These are phyloP conservation scores for Calosoma granatense DNA, from an alignment of 1,140 invertebrate species.

Conservation along the genomic window DNA sequence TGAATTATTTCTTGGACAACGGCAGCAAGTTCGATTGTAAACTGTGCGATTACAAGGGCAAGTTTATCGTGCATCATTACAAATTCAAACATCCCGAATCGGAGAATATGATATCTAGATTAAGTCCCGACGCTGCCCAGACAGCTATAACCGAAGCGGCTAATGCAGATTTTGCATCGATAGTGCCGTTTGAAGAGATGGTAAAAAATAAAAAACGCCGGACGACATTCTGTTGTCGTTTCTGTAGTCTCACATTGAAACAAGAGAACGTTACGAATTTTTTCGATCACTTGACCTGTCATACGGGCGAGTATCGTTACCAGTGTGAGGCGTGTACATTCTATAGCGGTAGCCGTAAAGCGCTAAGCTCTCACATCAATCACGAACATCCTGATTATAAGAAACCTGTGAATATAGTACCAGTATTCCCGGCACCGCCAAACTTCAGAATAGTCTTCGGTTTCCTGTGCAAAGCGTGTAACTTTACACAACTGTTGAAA, in stretches of 20 bases:
- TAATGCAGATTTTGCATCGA: slow-evolving; percentile 17
- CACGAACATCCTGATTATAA: slow-evolving; percentile 23
- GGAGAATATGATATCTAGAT: slow-evolving; percentile 52
- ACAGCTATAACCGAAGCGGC: slow-evolving; percentile 34
- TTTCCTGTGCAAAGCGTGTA: slow-evolving; percentile 54
- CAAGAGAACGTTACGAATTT: slow-evolving; percentile 19
- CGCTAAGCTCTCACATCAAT: slow-evolving; percentile 39
- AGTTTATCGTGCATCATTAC: slow-evolving; percentile 55
- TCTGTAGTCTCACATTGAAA: slow-evolving; percentile 21
- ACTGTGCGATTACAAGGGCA: slow-evolving; percentile 46
- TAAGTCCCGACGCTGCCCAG: slow-evolving; percentile 39
- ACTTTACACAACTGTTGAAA: slow-evolving; percentile 53
- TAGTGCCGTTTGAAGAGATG: slow-evolving; percentile 5
- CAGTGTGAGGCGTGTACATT: slow-evolving; percentile 46
- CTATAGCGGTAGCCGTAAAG: slow-evolving; percentile 32
- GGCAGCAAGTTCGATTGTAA: slow-evolving; percentile 39
- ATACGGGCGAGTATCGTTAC: slow-evolving; percentile 62
- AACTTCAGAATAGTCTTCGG: slow-evolving; percentile 39
- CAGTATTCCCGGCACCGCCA: slow-evolving; percentile 11
- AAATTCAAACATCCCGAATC: slow-evolving; percentile 46
- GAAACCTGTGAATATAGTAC: not conserved
- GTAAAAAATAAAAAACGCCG: slow-evolving; percentile 9
- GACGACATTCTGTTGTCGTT: slow-evolving; percentile 21
- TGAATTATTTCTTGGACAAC: slow-evolving; percentile 24
- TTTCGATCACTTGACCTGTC: slow-evolving; percentile 52